These are phyloP conservation scores for Ennomos quercinarius DNA, from an alignment of 2,888 invertebrate species.

Conservation along the genomic window DNA sequence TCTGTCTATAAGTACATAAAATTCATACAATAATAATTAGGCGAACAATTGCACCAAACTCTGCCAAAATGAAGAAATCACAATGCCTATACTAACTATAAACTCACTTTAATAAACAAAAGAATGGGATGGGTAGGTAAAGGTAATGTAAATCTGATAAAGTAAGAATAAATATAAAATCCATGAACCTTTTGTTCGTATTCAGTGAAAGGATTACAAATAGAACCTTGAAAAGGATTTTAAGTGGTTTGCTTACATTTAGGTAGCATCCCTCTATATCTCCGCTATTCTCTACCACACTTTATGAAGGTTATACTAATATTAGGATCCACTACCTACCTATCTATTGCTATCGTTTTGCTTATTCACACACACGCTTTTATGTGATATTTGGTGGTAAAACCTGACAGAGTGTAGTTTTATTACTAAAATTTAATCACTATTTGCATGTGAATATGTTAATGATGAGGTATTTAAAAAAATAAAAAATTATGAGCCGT, in stretches of 20 bases:
- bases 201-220: conserved; percentile 35
- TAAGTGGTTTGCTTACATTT: conserved; percentile 33
- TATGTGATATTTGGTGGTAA: conserved; percentile 1
- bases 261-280: conserved; percentile 26
- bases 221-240: conserved; percentile 32
- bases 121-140: conserved; percentile 24
- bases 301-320: conserved; percentile 32
- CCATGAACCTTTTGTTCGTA: conserved; percentile 34
- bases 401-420: no score
- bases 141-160: conserved; percentile 38
- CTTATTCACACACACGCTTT: conserved; percentile 11
- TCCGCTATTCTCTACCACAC: conserved; percentile 25
- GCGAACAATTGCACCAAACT: background rate
- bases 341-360: conserved; percentile 4
- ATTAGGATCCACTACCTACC: conserved; percentile 10
- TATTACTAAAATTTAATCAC: no score
- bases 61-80: conserved; percentile 14
- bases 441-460: no score
- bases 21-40: no score
- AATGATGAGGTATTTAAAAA: no score
- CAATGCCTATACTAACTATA: conserved; percentile 6
- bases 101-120: conserved; percentile 22
- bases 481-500: no score
- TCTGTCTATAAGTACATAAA: no score
- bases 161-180: conserved; percentile 34